phyloP scores from a whole-genome alignment of 2,113 vertebrate genomes.

The Heliornis fulica region DNA sequence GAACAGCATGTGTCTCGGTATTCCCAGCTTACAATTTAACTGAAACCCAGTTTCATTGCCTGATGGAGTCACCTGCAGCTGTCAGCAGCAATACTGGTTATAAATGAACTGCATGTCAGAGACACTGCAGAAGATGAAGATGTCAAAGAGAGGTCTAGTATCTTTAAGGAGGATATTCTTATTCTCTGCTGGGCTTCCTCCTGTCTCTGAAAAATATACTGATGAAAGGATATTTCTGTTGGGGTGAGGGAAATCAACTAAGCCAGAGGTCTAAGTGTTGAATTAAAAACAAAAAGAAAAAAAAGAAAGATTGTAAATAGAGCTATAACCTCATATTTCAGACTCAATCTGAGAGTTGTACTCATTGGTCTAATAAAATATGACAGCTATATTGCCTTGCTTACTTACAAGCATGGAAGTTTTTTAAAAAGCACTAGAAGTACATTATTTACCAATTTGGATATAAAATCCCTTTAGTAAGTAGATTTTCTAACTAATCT shows the following conservation, averaged over 20 bases:
- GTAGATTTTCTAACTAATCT: not conserved
- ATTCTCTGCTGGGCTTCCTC: not conserved
- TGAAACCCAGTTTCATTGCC: not conserved
- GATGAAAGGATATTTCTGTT: not conserved
- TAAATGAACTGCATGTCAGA: not conserved
- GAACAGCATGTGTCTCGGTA: not conserved
- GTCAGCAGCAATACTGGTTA: not conserved
- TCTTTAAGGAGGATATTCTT: not conserved
- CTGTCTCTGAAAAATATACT: not conserved
- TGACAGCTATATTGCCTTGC: not conserved
- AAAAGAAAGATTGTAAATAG: no score
- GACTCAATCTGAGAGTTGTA: not conserved
- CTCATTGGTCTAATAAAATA: not conserved
- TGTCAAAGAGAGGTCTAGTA: not conserved
- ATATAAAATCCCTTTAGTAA: slow-evolving; percentile 5
- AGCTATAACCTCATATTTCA: not conserved
- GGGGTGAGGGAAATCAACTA: not conserved
- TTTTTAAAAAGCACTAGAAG: not conserved
- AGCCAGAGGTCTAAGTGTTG: not conserved
- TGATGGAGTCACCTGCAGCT: not conserved
- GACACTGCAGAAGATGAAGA: not conserved
- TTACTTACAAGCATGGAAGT: not conserved
- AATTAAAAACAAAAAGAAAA: no score
- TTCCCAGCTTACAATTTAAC: not conserved
- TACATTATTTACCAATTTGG: not conserved